Base-by-base conservation (phyloP, 2,888 invertebrate genomes). In the Phengaris arion region DNA sequence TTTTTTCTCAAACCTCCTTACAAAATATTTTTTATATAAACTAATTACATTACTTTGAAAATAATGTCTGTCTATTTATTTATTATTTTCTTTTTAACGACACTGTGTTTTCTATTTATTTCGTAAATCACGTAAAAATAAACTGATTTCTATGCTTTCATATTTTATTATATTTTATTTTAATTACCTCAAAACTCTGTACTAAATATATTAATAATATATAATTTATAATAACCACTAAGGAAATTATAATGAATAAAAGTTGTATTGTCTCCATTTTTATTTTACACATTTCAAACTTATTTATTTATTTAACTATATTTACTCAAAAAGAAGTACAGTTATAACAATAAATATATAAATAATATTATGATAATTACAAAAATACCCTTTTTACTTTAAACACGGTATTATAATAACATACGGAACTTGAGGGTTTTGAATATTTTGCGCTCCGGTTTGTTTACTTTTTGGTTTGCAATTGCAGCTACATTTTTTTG, bases 321-420 rank as follows among this genome's bases (percentile, higher is more conserved):
- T 48, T 48, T 7, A 48, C 6, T 48, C 8, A 48, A 8, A 8
- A 48, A 48, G 4, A 2, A 35, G 35, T n/a, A 57, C 8, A 57
- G 7, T 73, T 73, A 5, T 76, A 75, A 80, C 79, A 79, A 81
- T 80, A 57, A 77, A 74, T 55, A 51, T 77, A 8, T 8, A 78
- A 75, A 79, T 81, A 75, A 74, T 79, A 74, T 78, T 15, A 15
- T n/a, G 4, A 35, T 35, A 15, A 13, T 59, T 59, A 59, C n/a
- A 59, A 59, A 13, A 15, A 22, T 3, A 64, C 1, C 35, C 22
- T 13, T 52, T 35, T 72, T 54, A 72, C 12, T 54, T 54, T 3
- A 72, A 35, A 52, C 54, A 72, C 5, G 72, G 72, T 52, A 72
- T 72, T 72, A 72, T 13, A 15, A 72, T 52, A 6, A 72, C 72